Evolutionary conservation across 2,113 vertebrate genomes (phyloP).

Genomic region (Mellivora capensis): DNA sequence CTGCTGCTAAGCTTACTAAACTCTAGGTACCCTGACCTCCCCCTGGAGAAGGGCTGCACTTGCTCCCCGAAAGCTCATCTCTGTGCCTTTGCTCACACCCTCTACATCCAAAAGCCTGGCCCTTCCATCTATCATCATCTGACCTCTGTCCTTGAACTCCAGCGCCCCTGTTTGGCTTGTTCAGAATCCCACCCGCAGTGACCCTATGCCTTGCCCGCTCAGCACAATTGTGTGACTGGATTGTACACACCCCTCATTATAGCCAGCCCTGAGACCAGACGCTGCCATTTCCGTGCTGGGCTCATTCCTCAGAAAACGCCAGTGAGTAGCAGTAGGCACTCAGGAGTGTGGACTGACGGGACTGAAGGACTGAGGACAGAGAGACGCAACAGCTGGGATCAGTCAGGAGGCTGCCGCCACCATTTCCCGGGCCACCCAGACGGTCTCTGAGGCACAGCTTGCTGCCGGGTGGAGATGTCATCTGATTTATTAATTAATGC

Average conservation of each 20-base stretch:
- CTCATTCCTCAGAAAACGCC: not conserved
- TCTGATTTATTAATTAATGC: slow-evolving; percentile 69
- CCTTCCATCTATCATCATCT: not conserved
- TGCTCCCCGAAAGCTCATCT: not conserved
- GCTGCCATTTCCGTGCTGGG: fast-evolving
- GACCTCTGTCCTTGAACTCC: not conserved
- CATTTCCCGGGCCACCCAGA: not conserved
- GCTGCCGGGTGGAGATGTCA: not conserved
- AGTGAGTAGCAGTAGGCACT: not conserved
- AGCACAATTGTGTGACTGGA: not conserved
- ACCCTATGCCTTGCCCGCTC: not conserved
- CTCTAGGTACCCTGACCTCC: not conserved
- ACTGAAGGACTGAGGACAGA: not conserved
- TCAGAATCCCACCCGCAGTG: not conserved
- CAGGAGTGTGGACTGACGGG: not conserved
- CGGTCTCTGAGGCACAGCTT: not conserved
- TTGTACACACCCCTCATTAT: not conserved
- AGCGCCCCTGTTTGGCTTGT: not conserved
- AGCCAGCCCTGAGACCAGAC: not conserved
- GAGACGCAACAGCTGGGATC: not conserved
- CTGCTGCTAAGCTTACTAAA: not conserved
- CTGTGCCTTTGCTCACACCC: not conserved
- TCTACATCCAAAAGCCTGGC: not conserved
- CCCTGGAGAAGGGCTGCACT: not conserved
- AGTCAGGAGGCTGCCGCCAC: not conserved